Evolutionary conservation across 2,888 invertebrate genomes (phyloP).

Genomic region (Nineta flava): DNA sequence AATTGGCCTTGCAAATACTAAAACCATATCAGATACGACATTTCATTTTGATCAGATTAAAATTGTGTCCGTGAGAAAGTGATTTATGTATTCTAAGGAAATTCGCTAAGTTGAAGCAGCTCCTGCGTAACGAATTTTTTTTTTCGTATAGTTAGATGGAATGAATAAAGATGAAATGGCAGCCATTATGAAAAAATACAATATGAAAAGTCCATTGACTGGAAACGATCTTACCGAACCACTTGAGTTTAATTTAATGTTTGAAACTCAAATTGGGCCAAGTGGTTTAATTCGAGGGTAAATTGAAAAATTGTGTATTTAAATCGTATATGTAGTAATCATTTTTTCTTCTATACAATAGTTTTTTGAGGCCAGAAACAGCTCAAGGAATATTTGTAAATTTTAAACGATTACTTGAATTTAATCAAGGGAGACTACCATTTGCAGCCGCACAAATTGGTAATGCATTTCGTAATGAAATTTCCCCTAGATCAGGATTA

Average conservation of each 20-base stretch:
- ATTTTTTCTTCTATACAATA: slow-evolving; percentile 16
- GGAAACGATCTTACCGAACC: slow-evolving; percentile 92
- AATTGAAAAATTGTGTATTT: neutral
- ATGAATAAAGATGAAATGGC: slow-evolving; percentile 85
- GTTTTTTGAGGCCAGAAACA: slow-evolving; percentile 91
- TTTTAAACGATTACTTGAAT: slow-evolving; percentile 92
- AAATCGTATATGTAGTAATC: neutral
- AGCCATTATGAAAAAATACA: slow-evolving; percentile 64
- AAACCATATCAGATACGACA: too few species aligned
- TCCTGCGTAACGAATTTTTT: too few species aligned
- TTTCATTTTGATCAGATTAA: too few species aligned
- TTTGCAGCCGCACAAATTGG: slow-evolving; percentile 99
- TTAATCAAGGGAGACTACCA: slow-evolving; percentile 89
- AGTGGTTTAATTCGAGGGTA: slow-evolving; percentile 83
- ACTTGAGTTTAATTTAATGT: slow-evolving; percentile 98
- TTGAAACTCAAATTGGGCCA: slow-evolving; percentile 94
- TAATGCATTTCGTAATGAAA: slow-evolving; percentile 96
- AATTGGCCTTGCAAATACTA: too few species aligned
- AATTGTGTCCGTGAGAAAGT: too few species aligned
- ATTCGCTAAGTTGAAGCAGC: too few species aligned
- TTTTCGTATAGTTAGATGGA: slow-evolving; percentile 53
- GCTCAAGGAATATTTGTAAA: slow-evolving; percentile 99
- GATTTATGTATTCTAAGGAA: too few species aligned
- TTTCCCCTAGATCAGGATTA: slow-evolving; percentile 92
- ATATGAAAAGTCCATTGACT: slow-evolving; percentile 90